Conservation (phyloP, 2,113 vertebrate species). For the Hymenochirus boettgeri region DNA sequence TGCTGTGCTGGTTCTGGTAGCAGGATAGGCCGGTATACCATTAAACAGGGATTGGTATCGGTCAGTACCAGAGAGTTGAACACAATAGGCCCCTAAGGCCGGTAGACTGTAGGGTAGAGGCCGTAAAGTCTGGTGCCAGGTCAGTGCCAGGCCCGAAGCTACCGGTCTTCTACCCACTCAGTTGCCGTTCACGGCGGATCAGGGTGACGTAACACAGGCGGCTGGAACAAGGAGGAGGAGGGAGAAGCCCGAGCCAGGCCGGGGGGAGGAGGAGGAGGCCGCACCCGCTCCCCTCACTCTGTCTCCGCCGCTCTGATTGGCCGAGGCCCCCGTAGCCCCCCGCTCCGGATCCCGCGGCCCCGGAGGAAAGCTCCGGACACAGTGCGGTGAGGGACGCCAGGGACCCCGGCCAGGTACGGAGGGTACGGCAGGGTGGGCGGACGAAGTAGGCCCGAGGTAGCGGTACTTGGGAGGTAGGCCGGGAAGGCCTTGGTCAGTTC, state of each 20-base stretch:
- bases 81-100: too few species aligned
- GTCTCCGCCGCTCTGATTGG: constrained; percentile 72
- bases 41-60: too few species aligned
- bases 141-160: too few species aligned
- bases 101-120: too few species aligned
- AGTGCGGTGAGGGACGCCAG: constrained; percentile 16
- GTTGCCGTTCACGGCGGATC: too few species aligned
- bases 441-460: neutral
- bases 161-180: too few species aligned
- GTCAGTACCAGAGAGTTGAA: too few species aligned
- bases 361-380: constrained; percentile 41
- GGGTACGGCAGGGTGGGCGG: neutral
- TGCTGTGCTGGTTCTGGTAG: too few species aligned
- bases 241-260: constrained; percentile 63
- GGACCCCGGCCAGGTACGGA: constrained; percentile 13
- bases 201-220: constrained; percentile 21
- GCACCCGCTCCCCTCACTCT: constrained; percentile 60
- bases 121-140: too few species aligned
- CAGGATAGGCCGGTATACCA: too few species aligned
- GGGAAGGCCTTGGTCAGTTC: neutral
- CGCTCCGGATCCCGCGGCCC: constrained; percentile 8
- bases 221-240: constrained; percentile 62
- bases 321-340: constrained; percentile 63
- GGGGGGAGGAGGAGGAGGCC: constrained; percentile 61
- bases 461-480: too few species aligned